Base-by-base conservation (phyloP, 2,113 vertebrate genomes). In the Salvelinus sp. region DNA sequence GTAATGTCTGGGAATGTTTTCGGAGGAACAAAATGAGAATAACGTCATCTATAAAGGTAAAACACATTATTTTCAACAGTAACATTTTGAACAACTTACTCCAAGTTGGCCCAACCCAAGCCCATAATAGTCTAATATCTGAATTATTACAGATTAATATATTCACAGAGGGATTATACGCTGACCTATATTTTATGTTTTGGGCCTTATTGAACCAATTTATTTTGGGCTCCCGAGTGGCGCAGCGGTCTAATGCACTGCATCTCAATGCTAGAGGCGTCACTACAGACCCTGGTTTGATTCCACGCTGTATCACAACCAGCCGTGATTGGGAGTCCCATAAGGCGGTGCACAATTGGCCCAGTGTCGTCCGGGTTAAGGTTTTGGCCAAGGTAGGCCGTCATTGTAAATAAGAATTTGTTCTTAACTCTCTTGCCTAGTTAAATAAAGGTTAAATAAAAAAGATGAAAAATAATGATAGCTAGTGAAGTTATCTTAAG, bases 1-100 rank as follows among this genome's bases (percentile, higher is more conserved):
- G 72, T 87, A 90, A 92, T 89, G 79, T 75, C 70, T 78, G 85
- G 78, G 80, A 85, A 91, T 87, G 86, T 86, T 86, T 83, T 87
- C 76, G 62, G 82, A 80, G 76, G 76, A 78, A 81, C 81, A 82
- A 79, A 80, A 79, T 74, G 73, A 86, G 72, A 88, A 88, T 77
- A 28, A 76, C n/a, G 30, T 73, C 71, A 83, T 83, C 25, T 69
- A 71, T 83, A 69, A 73, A 62, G n/a, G 60, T 82, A 64, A 79
- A 82, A 69, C 28, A 65, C 75, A 73, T 79, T 69, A 60, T 79
- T 76, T 75, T 62, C 70, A 66, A 5, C 69, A 62, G 64, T 47
- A 44, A 69, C 64, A 28, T 23, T 50, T 73, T 82, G 2, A 66
- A 74, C 68, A 67, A 47, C 6, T 86, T 75, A 74, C 62, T 78